Conservation (phyloP, 2,113 vertebrate species). For the Oceanodroma tethys region DNA sequence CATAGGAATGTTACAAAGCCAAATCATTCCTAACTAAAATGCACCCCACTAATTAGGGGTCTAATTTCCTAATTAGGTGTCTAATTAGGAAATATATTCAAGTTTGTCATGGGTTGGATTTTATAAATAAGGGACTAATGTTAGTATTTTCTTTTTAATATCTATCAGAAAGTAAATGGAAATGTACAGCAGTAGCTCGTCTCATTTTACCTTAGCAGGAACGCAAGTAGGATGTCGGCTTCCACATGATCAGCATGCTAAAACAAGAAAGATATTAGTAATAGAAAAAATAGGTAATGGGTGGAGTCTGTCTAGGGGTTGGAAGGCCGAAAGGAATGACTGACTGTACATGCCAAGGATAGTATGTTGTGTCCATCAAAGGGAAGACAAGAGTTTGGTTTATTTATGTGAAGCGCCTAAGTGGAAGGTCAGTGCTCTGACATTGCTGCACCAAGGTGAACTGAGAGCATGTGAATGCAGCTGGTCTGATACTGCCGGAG, state of each 20-base stretch:
- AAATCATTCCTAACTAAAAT: not conserved
- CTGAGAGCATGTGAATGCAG: rapidly evolving
- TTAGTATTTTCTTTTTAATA: not conserved
- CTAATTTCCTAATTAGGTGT: too few species aligned
- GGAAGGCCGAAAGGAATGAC: not conserved
- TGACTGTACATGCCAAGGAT: not conserved
- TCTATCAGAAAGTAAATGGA: not conserved
- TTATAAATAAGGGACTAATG: not conserved
- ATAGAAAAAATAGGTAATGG: not conserved
- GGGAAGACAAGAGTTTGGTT: not conserved
- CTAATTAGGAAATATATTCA: not conserved
- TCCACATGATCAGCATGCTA: not conserved
- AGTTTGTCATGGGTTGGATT: not conserved
- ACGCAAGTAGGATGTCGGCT: not conserved
- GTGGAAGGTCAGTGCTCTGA: not conserved
- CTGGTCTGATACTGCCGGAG: not conserved
- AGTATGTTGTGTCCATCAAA: not conserved
- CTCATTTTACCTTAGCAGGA: not conserved
- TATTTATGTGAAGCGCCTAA: rapidly evolving
- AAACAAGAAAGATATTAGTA: not conserved
- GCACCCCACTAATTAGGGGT: too few species aligned
- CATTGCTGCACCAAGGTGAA: rapidly evolving
- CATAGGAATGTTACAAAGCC: not conserved
- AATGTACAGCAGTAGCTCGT: not conserved
- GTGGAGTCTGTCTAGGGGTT: not conserved